A percentile compares a stretch with the other conserved stretches of the same genome.
phyloP scores from a whole-genome alignment of 2,113 vertebrate species.

The Mustelus asterias region DNA sequence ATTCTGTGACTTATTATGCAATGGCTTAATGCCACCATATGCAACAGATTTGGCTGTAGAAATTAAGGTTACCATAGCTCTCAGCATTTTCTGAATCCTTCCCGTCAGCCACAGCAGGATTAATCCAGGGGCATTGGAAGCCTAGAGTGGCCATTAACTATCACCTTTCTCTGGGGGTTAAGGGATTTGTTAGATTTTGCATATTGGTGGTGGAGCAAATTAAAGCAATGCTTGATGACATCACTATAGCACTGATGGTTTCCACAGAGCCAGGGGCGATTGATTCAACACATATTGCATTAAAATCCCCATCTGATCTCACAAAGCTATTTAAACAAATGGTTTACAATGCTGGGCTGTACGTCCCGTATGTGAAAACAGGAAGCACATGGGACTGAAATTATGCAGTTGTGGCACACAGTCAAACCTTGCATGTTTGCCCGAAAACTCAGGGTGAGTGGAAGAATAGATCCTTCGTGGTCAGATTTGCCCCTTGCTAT shows the following conservation, averaged over 20 bases:
- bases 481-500: neutral
- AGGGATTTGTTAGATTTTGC: neutral
- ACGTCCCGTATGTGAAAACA: neutral
- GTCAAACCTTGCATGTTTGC: too few relatives aligned
- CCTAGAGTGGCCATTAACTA: neutral
- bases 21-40: neutral
- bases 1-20: neutral
- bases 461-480: neutral
- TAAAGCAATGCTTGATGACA: neutral
- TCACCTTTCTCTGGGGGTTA: neutral
- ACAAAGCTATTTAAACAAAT: neutral
- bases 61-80: neutral
- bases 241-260: neutral
- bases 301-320: neutral
- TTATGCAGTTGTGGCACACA: too few relatives aligned
- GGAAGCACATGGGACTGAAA: too few relatives aligned
- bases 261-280: neutral
- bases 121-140: neutral
- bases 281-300: neutral
- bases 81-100: neutral
- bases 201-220: neutral
- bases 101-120: neutral
- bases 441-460: neutral
- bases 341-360: neutral
- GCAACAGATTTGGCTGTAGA: neutral